Conservation (phyloP, 2,888 invertebrate species). For the Rugalucina vietnamica region DNA sequence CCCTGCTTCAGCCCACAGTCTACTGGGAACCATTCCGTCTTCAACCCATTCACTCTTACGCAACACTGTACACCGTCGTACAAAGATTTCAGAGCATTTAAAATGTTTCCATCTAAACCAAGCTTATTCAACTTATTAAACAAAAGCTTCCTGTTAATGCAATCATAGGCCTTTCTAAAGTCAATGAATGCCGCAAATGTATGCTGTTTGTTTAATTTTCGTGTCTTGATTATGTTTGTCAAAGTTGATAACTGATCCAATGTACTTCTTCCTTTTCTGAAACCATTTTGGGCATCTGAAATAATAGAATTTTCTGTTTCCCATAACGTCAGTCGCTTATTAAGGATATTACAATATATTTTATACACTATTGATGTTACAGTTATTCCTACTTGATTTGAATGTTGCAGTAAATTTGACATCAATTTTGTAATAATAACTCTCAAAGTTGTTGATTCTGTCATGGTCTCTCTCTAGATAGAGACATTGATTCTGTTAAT, state of each 20-base stretch:
- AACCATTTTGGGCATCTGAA: neutral
- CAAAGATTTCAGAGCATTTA: neutral
- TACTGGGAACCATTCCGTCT: neutral
- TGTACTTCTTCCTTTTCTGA: slow-evolving; percentile 2
- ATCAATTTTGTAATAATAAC: too few species aligned
- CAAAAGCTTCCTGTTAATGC: neutral
- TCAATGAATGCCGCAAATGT: neutral
- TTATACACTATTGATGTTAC: too few species aligned
- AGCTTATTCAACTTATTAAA: neutral
- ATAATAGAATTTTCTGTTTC: neutral
- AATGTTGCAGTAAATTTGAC: too few species aligned
- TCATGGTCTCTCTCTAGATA: too few species aligned
- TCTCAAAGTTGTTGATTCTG: too few species aligned
- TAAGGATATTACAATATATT: neutral
- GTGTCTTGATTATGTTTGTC: neutral
- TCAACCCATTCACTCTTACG: neutral
- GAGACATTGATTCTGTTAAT: too few species aligned
- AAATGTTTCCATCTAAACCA: neutral
- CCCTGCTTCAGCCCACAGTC: neutral
- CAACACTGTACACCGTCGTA: neutral
- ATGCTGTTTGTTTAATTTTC: neutral
- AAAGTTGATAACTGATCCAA: neutral
- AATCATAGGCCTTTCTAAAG: neutral
- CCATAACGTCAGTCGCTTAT: neutral
- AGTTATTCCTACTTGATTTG: too few species aligned